Base-by-base conservation (phyloP, 1,140 invertebrate species). In the Orchesella cincta region DNA sequence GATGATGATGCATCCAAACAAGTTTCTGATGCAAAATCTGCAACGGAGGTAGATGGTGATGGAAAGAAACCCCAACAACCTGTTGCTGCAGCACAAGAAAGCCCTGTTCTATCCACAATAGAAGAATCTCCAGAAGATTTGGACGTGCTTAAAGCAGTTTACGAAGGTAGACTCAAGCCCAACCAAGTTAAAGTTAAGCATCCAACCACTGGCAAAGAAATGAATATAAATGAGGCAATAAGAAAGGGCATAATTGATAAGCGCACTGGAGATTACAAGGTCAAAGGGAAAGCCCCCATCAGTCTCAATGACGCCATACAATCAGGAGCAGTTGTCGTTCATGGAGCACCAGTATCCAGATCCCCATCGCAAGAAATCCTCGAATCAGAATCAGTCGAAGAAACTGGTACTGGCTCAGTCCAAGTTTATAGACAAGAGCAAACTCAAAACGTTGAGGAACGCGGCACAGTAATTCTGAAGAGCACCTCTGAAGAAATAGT, bases 191-290 rank as follows among this genome's bases (percentile, higher is more conserved):
- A 90, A 83, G 89, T 97, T 2, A 88, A 89, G 75, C 93, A 96
- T 86, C 93, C 93, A 18, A 83, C 86, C 62, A 91, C 90, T 0
- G 91, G 91, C 0, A 87, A 90, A 83, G 86, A 90, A 76, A 89
- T 96, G 73, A 88, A 89, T 35, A 86, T 96, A 34, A 88, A 90
- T 35, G 91, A 95, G 84, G 95, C 94, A 1, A 87, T 95, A 36
- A 85, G 89, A 35, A 90, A 89, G 77, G 91, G 92, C 73, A 90
- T 95, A 72, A 86, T 96, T 29, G 89, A 95, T 85, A 87, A 90
- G 79, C 87, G 90, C 71, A 92, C 92, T 0, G 91, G 91, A 26
- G 88, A 90, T 73, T 92, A 93, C 81, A 89, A 87, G 77, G 89
- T 92, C 80, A 87, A 87, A 57, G 85, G 87, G 5, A 90, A 91